Conservation (phyloP, 2,113 vertebrate species). For the Dromaius novaehollandiae region DNA sequence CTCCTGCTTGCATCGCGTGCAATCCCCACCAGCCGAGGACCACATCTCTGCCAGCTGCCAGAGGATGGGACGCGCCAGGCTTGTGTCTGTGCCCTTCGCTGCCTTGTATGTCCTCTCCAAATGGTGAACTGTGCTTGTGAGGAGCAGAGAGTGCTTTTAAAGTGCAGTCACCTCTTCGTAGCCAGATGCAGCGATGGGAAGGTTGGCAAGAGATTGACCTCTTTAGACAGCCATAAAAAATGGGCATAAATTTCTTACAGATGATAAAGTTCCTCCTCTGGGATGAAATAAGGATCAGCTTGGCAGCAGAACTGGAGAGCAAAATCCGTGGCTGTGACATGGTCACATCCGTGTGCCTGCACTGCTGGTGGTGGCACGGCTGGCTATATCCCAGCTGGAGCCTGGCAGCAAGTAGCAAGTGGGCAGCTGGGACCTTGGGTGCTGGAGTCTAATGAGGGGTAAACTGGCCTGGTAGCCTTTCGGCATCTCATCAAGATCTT, state of each 20-base stretch:
- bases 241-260: no score
- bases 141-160: no score
- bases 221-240: no score
- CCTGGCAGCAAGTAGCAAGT: background rate
- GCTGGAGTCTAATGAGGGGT: background rate
- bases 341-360: background rate
- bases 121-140: no score
- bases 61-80: background rate
- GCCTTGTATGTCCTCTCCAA: rapidly evolving
- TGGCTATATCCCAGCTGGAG: background rate
- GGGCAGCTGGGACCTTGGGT: background rate
- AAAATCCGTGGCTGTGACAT: background rate
- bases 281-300: no score
- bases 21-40: background rate
- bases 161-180: no score
- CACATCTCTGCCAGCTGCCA: background rate
- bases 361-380: rapidly evolving
- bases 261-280: no score
- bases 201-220: no score
- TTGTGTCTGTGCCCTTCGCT: background rate
- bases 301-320: no score
- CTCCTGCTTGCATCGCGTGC: background rate
- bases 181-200: no score
- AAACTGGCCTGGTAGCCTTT: background rate
- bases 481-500: background rate